These are phyloP conservation scores for Choristoneura fumiferana DNA, from an alignment of 1,140 invertebrate genomes.

Conservation along the genomic window DNA sequence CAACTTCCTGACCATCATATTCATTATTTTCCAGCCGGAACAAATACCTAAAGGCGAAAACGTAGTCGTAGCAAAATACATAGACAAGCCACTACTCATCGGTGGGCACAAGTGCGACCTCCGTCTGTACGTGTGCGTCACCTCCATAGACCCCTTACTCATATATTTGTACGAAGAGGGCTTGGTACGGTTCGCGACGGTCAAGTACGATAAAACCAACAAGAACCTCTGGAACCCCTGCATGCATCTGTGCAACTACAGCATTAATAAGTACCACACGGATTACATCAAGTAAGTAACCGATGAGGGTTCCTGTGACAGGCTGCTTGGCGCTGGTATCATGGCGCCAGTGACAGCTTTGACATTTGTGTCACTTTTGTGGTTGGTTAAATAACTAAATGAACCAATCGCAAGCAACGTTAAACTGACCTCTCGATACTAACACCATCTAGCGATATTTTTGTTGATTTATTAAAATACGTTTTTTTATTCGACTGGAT, in stretches of 20 bases:
- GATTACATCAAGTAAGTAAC: constrained; percentile 89
- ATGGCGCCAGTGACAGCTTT: no score
- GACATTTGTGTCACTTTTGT: no score
- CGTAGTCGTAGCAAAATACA: constrained; percentile 95
- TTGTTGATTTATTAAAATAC: no score
- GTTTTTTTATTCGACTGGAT: no score
- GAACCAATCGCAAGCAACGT: no score
- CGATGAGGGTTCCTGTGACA: no score
- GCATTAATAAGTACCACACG: constrained; percentile 95
- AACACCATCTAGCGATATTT: no score
- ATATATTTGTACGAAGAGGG: constrained; percentile 94
- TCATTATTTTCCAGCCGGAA: constrained; percentile 90
- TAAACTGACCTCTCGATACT: no score
- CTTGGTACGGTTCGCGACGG: constrained; percentile 91
- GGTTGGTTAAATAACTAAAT: no score
- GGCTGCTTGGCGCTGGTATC: no score
- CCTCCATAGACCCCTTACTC: constrained; percentile 90
- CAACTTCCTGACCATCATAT: constrained; percentile 15
- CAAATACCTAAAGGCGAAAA: constrained; percentile 94
- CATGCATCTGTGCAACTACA: constrained; percentile 96
- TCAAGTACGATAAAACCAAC: constrained; percentile 89
- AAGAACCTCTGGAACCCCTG: constrained; percentile 94
- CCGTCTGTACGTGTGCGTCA: constrained; percentile 91
- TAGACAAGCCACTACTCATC: constrained; percentile 95
- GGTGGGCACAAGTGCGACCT: constrained; percentile 97